Evolutionary conservation across 2,797 vertebrate genomes (phyloP).

Genomic region (Pipistrellus nathusii): DNA sequence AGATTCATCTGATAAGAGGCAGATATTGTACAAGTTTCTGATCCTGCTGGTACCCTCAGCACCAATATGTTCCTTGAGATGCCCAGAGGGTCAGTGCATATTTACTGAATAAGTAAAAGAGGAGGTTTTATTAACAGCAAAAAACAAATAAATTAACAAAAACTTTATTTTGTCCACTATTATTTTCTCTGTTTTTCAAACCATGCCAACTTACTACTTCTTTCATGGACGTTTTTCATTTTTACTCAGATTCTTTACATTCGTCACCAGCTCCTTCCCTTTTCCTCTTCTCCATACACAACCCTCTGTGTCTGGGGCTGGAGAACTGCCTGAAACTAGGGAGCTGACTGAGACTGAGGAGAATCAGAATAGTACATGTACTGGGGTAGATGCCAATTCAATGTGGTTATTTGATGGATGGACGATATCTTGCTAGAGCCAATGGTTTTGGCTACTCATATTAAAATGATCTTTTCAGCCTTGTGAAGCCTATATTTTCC

Average conservation of each 20-base stretch:
- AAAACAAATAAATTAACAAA: neutral
- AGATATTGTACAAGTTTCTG: too few species aligned
- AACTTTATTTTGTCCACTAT: neutral
- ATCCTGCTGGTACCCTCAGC: neutral
- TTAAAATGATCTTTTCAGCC: neutral
- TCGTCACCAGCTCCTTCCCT: neutral
- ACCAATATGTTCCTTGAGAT: neutral
- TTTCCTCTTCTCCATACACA: rapidly evolving
- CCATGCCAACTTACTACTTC: neutral
- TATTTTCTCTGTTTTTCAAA: neutral
- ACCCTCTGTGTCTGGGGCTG: neutral
- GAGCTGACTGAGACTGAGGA: too few species aligned
- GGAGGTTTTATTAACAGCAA: neutral
- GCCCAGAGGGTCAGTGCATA: neutral
- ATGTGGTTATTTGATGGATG: neutral
- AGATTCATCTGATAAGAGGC: neutral
- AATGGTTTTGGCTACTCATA: neutral
- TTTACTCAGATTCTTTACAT: neutral
- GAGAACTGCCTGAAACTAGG: neutral
- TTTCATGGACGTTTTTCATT: neutral
- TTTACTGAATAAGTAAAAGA: neutral
- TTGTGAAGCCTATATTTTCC: neutral
- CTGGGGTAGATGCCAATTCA: neutral
- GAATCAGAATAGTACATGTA: neutral
- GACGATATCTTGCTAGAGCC: neutral